Conservation (phyloP, 2,113 vertebrate species). For the Harpagus bidentatus region DNA sequence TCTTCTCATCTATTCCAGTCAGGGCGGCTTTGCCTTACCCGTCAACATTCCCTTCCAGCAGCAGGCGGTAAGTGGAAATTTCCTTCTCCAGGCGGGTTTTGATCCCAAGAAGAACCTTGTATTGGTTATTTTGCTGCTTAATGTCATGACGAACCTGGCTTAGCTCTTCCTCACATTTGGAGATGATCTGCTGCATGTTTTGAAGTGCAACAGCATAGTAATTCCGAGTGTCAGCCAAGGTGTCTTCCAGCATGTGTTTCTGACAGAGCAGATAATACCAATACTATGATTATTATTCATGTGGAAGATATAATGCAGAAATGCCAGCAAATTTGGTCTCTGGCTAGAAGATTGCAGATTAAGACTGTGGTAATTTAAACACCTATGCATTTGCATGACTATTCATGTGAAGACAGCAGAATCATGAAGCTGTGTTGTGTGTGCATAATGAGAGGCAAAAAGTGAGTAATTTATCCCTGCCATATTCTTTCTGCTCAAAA, state of each 20-base stretch:
- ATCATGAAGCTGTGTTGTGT: background rate
- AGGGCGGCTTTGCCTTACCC: conserved; percentile 70
- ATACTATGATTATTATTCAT: background rate
- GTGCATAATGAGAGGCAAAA: background rate
- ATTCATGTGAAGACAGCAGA: background rate
- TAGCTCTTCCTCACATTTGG: conserved; percentile 84
- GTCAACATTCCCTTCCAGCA: conserved; percentile 85
- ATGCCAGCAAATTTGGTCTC: background rate
- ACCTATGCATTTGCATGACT: background rate
- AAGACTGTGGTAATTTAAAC: background rate
- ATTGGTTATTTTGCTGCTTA: conserved; percentile 84
- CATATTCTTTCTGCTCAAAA: background rate
- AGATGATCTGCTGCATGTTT: conserved; percentile 79
- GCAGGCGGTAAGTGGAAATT: conserved; percentile 90
- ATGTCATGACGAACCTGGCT: conserved; percentile 81
- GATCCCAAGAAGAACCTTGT: conserved; percentile 87
- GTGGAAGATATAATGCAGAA: background rate
- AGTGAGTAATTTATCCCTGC: background rate
- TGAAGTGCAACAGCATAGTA: conserved; percentile 82
- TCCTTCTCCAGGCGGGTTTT: conserved; percentile 96
- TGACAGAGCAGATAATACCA: conserved; percentile 56
- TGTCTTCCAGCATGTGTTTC: conserved; percentile 88
- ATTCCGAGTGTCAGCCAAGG: conserved; percentile 81
- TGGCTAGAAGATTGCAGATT: background rate
- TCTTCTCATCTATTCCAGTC: background rate